Conservation (phyloP, 2,888 invertebrate genomes). For the Cosmia trapezina region DNA sequence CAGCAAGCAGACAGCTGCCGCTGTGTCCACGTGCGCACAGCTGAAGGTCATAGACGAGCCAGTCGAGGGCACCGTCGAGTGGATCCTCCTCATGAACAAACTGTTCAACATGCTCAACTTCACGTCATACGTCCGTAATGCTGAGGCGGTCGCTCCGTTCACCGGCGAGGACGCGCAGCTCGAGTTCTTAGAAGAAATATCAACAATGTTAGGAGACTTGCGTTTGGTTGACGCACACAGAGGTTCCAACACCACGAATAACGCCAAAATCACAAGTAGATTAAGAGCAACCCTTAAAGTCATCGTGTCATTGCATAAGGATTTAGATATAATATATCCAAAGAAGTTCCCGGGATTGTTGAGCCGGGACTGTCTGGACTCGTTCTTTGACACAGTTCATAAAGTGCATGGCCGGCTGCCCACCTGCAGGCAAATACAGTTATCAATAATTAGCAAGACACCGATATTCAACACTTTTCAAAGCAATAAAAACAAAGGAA, state of each 20-base stretch:
- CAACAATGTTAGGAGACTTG: constrained; percentile 31
- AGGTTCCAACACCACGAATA: constrained; percentile 7
- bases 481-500: constrained; percentile 12
- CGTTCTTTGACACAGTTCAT: constrained; percentile 40
- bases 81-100: constrained; percentile 54
- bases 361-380: constrained; percentile 50
- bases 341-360: constrained; percentile 22
- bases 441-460: constrained; percentile 15
- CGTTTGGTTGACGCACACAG: constrained; percentile 15
- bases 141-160: constrained; percentile 11
- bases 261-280: constrained; percentile 22
- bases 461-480: constrained; percentile 54
- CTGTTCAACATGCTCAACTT: constrained; percentile 53
- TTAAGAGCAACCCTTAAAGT: constrained; percentile 42
- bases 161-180: constrained; percentile 32
- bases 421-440: constrained; percentile 31
- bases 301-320: constrained; percentile 34
- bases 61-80: constrained; percentile 55
- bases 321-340: constrained; percentile 25
- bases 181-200: constrained; percentile 33
- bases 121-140: constrained; percentile 9
- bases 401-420: constrained; percentile 29
- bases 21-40: constrained; percentile 51
- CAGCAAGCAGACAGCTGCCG: constrained; percentile 61
- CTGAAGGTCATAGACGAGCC: constrained; percentile 45